These are phyloP conservation scores for Ditylenchus dipsaci DNA, from an alignment of 1,140 invertebrate species.

Conservation along the genomic window DNA sequence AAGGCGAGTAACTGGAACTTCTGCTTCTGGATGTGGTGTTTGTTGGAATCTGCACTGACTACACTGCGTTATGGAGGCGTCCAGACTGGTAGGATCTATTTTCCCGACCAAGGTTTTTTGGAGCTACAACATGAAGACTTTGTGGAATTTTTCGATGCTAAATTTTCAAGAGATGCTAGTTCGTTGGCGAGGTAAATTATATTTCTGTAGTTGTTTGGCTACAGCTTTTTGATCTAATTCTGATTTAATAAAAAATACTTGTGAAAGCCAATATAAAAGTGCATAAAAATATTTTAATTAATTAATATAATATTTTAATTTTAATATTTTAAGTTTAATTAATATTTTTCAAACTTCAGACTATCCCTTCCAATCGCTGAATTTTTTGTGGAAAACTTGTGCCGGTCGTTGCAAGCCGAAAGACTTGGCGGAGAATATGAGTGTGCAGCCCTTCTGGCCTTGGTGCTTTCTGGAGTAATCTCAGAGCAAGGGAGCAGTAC, in stretches of 20 bases:
- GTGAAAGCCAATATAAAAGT: too few relatives aligned
- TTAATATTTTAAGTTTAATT: too few relatives aligned
- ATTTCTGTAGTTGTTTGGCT: not conserved
- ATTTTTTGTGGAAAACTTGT: not conserved
- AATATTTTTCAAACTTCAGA: too few relatives aligned
- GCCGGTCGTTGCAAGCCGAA: not conserved
- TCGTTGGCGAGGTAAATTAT: slow-evolving; percentile 1
- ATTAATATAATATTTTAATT: too few relatives aligned
- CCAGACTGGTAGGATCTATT: slow-evolving; percentile 12
- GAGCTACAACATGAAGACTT: not conserved
- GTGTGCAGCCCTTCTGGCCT: not conserved
- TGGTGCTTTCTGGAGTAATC: not conserved
- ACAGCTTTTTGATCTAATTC: not conserved
- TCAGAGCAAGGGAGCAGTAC: not conserved
- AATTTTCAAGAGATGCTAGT: not conserved
- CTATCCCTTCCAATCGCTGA: not conserved
- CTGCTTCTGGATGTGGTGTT: not conserved
- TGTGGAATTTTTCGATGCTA: not conserved
- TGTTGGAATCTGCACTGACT: slow-evolving; percentile 15
- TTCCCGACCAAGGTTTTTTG: not conserved
- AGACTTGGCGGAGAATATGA: not conserved
- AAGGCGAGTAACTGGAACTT: not conserved
- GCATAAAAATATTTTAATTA: too few relatives aligned
- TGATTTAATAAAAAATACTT: too few relatives aligned
- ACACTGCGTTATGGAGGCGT: slow-evolving; percentile 17